Evolutionary conservation across 2,113 vertebrate species (phyloP), one percentile per base, ranked within the genome.

Genomic region (Thryonomys swinderianus): DNA sequence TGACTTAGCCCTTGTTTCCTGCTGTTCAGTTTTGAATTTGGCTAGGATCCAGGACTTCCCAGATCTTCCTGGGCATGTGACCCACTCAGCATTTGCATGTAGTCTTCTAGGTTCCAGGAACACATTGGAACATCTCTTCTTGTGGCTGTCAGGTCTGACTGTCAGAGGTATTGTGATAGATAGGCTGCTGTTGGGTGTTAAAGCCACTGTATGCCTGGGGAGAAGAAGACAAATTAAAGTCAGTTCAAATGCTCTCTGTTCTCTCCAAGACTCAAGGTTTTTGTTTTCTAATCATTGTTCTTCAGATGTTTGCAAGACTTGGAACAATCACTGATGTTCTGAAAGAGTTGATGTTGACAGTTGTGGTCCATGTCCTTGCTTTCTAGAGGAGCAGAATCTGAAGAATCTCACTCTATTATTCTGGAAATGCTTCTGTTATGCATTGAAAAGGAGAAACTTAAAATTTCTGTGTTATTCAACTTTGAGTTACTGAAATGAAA

Each of bases 101-200:
- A 61, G 3, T 3, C 67, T 45, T 9, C 48, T 18, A 32, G 25
- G 42, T n/a, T 12, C 40, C 5, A 27, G 78, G 61, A 71, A 48
- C 7, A 8, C 3, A 12, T 17, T 18, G 55, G 48, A 6, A 9
- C 2, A 1, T 7, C 30, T 21, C 25, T 9, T 14, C 25, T 17
- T 1, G 45, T 32, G 51, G n/a, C 48, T 13, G 1, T 17, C 4
- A 18, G 76, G 55, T 16, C 61, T 42, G 3, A 2, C 57, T 37
- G 51, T n/a, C 37, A 12, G 25, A 37, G 32, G n/a, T 34, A 0
- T 40, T 0, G 0, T 42, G 74, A 48, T 17, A 0, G 4, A 3
- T 18, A 51, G 1, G n/a, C 7, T 67, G n/a, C 7, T 67, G 9
- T 7, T 51, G 42, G 45, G 27, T 20, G 71, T 51, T 53, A 30